Percentiles rank a stretch among this genome's conserved stretches.
These are phyloP conservation scores for Eurystomus gularis DNA, from an alignment of 2,113 vertebrate genomes.

Conservation along the genomic window DNA sequence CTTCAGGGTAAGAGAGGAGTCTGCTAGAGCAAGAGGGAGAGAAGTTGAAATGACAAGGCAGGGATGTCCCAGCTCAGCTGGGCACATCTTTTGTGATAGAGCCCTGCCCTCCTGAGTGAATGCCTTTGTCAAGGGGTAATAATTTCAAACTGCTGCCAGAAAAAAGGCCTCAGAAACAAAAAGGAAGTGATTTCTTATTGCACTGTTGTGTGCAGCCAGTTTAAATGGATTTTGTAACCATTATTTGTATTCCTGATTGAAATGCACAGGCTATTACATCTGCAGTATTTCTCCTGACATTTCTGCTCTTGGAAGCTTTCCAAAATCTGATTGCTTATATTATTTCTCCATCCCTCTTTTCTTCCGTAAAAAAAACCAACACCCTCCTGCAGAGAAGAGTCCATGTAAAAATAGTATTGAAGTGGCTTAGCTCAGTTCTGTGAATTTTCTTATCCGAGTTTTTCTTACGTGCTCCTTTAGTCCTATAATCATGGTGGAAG, in stretches of 20 bases:
- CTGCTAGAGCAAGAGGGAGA: not conserved
- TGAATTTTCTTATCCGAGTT: not conserved
- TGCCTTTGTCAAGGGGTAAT: rapidly evolving
- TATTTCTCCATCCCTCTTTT: not conserved
- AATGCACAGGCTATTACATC: not conserved
- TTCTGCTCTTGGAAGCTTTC: conserved; percentile 13
- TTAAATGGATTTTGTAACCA: not conserved
- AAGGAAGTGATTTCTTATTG: not conserved
- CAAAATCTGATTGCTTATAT: conserved; percentile 24
- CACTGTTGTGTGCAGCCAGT: not conserved
- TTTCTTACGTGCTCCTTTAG: not conserved
- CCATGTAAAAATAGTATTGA: not conserved
- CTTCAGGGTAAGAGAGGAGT: rapidly evolving
- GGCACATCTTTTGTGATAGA: not conserved
- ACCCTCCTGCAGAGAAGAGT: not conserved
- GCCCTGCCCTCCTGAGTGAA: not conserved
- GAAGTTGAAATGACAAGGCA: not conserved
- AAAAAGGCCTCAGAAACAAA: not conserved
- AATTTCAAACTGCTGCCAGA: not conserved
- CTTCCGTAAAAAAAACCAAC: not conserved
- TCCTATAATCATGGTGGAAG: not conserved
- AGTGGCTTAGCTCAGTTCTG: not conserved
- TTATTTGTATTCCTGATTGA: conserved; percentile 3
- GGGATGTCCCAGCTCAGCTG: not conserved
- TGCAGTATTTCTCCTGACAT: not conserved